phyloP scores from a whole-genome alignment of 2,888 invertebrate species.

The Lithophane ornitopus region DNA sequence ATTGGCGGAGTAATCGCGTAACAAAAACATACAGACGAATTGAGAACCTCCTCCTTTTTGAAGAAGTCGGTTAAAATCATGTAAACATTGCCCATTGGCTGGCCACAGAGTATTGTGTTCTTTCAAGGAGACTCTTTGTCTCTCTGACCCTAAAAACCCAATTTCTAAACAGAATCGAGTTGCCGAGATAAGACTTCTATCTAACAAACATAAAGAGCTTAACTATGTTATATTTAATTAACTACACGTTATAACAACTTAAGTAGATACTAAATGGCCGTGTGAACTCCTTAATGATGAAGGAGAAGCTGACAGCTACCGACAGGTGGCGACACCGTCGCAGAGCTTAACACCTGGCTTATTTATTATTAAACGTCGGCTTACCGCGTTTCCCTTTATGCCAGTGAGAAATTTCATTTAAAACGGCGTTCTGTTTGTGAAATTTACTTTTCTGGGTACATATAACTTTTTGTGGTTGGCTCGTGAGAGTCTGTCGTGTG shows the following conservation, averaged over 20 bases:
- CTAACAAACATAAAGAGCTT: constrained; percentile 16
- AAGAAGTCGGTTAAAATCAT: too few species aligned
- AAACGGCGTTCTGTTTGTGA: constrained; percentile 33
- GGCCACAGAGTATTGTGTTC: background rate
- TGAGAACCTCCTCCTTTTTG: too few species aligned
- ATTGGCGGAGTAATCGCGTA: too few species aligned
- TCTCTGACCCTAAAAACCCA: background rate
- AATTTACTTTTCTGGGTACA: constrained; percentile 28
- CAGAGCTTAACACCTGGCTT: constrained; percentile 47
- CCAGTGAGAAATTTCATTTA: constrained; percentile 54
- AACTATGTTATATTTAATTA: constrained; percentile 16
- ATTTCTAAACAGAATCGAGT: background rate
- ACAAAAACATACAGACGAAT: too few species aligned
- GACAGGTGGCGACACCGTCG: constrained; percentile 43
- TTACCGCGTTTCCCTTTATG: constrained; percentile 47
- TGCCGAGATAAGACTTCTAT: background rate
- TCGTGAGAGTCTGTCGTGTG: background rate
- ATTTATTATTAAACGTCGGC: constrained; percentile 64
- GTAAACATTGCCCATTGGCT: too few species aligned
- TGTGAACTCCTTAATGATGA: constrained; percentile 31
- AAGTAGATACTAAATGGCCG: constrained; percentile 16
- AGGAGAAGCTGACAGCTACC: constrained; percentile 26
- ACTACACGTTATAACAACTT: constrained; percentile 19
- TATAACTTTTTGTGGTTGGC: constrained; percentile 20
- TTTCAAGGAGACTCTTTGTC: too few species aligned